phyloP scores from a whole-genome alignment of 2,797 vertebrate genomes.

The Brachymystax lenok region DNA sequence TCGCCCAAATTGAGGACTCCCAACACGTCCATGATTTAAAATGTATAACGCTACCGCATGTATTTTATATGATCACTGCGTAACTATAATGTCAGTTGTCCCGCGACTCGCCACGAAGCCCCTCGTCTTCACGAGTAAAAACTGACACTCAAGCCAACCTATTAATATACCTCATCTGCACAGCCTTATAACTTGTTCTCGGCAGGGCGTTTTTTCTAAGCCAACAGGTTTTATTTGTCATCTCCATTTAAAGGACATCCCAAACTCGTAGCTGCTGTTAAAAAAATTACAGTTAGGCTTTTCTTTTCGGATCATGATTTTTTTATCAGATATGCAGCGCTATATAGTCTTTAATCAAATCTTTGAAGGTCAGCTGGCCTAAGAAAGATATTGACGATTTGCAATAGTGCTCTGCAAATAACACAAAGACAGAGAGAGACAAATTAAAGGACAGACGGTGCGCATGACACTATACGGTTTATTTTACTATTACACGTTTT shows the following conservation, averaged over 20 bases:
- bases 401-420: neutral
- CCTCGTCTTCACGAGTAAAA: constrained; percentile 64
- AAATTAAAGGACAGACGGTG: neutral
- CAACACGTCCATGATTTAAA: constrained; percentile 80
- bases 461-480: neutral
- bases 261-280: neutral
- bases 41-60: constrained; percentile 13
- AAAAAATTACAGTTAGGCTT: neutral
- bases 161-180: constrained; percentile 77
- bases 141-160: constrained; percentile 70
- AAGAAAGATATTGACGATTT: neutral
- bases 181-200: constrained; percentile 40
- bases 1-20: constrained; percentile 86
- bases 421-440: neutral
- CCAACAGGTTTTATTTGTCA: constrained; percentile 22
- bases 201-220: constrained; percentile 16
- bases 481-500: neutral
- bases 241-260: constrained; percentile 19
- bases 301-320: neutral
- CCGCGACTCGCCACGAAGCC: constrained; percentile 62
- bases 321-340: neutral
- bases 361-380: neutral
- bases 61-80: constrained; percentile 56
- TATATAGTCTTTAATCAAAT: neutral
- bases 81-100: constrained; percentile 52